These are phyloP conservation scores for Dromas ardeola DNA, from an alignment of 2,113 vertebrate species.

Conservation along the genomic window DNA sequence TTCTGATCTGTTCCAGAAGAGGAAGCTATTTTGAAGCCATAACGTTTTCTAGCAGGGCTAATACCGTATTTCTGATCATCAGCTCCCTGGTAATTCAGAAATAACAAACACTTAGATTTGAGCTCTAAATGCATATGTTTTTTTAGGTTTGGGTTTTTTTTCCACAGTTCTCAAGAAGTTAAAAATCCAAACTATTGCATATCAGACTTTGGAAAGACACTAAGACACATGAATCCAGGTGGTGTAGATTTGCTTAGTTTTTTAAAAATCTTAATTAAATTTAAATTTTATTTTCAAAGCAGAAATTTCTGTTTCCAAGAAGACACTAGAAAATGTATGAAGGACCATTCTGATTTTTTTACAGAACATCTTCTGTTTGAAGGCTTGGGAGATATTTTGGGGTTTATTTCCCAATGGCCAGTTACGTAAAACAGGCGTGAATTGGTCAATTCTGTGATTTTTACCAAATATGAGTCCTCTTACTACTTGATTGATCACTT, in stretches of 20 bases:
- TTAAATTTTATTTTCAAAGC: neutral
- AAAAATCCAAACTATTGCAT: neutral
- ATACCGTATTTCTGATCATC: neutral
- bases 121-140: rapidly evolving
- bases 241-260: neutral
- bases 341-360: neutral
- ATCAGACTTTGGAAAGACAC: neutral
- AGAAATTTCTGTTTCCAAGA: neutral
- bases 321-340: neutral
- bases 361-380: neutral
- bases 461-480: neutral
- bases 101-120: neutral
- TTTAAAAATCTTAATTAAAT: neutral
- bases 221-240: neutral
- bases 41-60: neutral
- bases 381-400: neutral
- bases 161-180: neutral
- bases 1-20: neutral
- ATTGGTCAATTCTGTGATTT: neutral
- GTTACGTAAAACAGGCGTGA: neutral
- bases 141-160: rapidly evolving
- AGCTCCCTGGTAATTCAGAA: neutral
- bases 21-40: neutral
- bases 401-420: neutral
- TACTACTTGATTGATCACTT: neutral